Evolutionary conservation across 2,113 vertebrate genomes (phyloP).

Genomic region (Taxidea taxus): DNA sequence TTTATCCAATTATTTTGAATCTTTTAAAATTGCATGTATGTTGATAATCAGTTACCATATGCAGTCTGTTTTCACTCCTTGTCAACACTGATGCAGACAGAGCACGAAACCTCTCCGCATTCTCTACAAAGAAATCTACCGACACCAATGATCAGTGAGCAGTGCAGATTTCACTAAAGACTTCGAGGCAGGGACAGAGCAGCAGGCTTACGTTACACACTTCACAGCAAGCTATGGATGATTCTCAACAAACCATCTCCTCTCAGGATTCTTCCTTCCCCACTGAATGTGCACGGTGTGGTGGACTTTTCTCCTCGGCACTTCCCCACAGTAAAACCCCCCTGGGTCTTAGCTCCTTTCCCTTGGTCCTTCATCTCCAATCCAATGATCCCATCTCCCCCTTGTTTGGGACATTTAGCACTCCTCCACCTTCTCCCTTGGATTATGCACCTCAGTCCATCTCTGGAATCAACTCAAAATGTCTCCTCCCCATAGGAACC

Average conservation of each 20-base stretch:
- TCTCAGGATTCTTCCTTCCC: not conserved
- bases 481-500: not conserved
- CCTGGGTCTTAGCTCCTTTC: not conserved
- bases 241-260: not conserved
- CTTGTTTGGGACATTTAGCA: not conserved
- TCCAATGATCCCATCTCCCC: not conserved
- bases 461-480: not conserved
- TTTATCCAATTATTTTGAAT: not conserved
- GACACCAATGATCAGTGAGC: not conserved
- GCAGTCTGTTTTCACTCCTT: not conserved
- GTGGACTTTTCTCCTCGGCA: not conserved
- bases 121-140: not conserved
- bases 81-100: not conserved
- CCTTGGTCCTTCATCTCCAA: not conserved
- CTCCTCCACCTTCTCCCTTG: not conserved
- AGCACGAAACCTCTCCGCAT: not conserved
- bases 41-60: not conserved
- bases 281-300: not conserved
- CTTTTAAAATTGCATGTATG: not conserved
- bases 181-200: not conserved
- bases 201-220: too few species aligned
- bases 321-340: not conserved
- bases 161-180: not conserved
- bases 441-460: not conserved
- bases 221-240: not conserved